A percentile compares a stretch with the other conserved stretches of the same genome.
Evolutionary conservation across 2,888 invertebrate species (phyloP).

Genomic region (Heliconius erato): DNA sequence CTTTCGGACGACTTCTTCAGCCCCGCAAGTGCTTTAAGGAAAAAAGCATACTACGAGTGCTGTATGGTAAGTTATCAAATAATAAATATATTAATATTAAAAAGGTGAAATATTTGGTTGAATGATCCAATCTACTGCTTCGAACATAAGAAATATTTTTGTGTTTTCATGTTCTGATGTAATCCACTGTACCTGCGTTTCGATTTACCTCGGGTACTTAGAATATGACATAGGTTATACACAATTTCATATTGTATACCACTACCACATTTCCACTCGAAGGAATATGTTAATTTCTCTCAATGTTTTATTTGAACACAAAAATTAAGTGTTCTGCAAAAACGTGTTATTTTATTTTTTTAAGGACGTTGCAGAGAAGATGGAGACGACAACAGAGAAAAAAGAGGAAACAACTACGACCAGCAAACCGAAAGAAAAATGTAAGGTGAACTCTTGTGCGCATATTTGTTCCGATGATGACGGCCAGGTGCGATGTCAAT

Average conservation of each 20-base stretch:
- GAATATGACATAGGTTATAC: no score
- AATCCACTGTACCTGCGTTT: no score
- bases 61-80: constrained; percentile 69
- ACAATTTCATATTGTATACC: no score
- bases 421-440: constrained; percentile 61
- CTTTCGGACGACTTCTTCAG: constrained; percentile 58
- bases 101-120: not conserved
- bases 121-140: not conserved
- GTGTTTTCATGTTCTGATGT: not conserved
- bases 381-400: constrained; percentile 64
- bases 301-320: no score
- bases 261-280: no score
- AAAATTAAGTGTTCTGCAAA: no score
- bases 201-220: no score
- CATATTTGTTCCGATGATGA: constrained; percentile 72
- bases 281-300: no score
- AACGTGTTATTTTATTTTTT: constrained; percentile 19
- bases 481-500: constrained; percentile 68
- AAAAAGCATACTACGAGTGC: constrained; percentile 69
- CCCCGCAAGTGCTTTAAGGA: constrained; percentile 61
- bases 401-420: constrained; percentile 58
- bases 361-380: constrained; percentile 69
- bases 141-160: not conserved
- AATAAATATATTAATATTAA: not conserved
- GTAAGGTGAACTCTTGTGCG: constrained; percentile 70